A percentile compares a stretch with the other conserved stretches of the same genome.
Evolutionary conservation across 2,888 invertebrate genomes (phyloP).

Genomic region (Dryococelus australis): DNA sequence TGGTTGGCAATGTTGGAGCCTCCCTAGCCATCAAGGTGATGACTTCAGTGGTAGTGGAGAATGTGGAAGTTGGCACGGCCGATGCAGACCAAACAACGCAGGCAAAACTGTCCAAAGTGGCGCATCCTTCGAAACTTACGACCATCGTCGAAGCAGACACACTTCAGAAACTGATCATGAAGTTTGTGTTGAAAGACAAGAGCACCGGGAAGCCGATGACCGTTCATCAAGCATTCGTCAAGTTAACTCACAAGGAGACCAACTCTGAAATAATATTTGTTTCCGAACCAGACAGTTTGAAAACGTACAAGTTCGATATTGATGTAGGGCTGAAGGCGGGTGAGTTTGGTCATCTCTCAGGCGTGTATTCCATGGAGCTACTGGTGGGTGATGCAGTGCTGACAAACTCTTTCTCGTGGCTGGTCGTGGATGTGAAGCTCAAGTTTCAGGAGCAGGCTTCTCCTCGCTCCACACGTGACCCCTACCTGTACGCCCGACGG

Average conservation of each 20-base stretch:
- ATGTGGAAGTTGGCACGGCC: constrained; percentile 84
- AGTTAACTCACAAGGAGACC: constrained; percentile 70
- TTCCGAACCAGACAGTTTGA: constrained; percentile 82
- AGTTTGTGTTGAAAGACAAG: constrained; percentile 80
- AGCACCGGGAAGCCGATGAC: constrained; percentile 70
- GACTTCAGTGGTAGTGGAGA: constrained; percentile 77
- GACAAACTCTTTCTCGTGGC: constrained; percentile 90
- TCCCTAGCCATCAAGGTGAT: constrained; percentile 70
- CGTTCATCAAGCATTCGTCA: constrained; percentile 88
- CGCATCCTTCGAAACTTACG: constrained; percentile 74
- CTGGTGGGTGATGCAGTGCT: constrained; percentile 92
- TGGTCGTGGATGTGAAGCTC: constrained; percentile 77
- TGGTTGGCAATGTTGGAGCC: constrained; percentile 65
- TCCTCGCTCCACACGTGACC: constrained; percentile 53
- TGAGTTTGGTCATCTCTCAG: constrained; percentile 79
- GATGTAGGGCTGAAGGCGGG: constrained; percentile 81
- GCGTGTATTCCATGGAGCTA: constrained; percentile 80
- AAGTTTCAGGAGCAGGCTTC: constrained; percentile 68
- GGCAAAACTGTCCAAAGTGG: constrained; percentile 73
- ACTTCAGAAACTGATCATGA: constrained; percentile 86
- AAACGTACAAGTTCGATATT: constrained; percentile 90
- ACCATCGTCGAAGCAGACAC: constrained; percentile 83
- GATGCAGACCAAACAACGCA: constrained; percentile 91
- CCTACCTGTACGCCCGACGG: constrained; percentile 61
- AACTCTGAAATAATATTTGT: constrained; percentile 92